Evolutionary conservation across 2,797 vertebrate species (phyloP).

Genomic region (Sibirionetta formosa): DNA sequence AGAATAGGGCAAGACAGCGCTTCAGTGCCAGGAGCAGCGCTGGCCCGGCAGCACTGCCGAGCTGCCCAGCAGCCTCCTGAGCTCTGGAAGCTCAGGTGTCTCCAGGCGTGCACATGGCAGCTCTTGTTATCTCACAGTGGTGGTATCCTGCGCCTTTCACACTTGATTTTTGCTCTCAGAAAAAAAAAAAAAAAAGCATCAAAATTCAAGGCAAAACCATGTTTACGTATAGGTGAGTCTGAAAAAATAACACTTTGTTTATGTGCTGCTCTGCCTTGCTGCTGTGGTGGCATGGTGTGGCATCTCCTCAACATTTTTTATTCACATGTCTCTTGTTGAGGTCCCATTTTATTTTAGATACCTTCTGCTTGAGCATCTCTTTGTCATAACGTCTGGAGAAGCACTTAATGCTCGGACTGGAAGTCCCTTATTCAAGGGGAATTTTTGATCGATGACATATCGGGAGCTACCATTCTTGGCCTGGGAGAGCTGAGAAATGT

Average conservation of each 20-base stretch:
- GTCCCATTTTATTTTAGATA: background rate
- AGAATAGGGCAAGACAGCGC: background rate
- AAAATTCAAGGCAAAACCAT: background rate
- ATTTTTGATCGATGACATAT: slow-evolving; percentile 8
- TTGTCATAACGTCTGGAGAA: background rate
- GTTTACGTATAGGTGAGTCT: background rate
- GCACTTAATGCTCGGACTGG: background rate
- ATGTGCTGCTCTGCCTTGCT: fast-evolving
- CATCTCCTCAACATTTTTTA: background rate
- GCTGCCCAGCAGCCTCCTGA: background rate
- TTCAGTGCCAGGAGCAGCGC: fast-evolving
- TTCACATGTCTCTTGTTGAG: background rate
- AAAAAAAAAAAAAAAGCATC: background rate
- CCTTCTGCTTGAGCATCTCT: background rate
- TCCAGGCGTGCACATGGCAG: slow-evolving; percentile 12
- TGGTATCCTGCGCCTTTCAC: slow-evolving; percentile 14
- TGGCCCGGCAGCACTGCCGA: background rate
- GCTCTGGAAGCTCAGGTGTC: slow-evolving; percentile 49
- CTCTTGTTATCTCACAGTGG: background rate
- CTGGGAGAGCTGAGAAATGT: slow-evolving; percentile 23
- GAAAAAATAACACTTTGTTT: background rate
- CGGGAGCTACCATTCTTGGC: slow-evolving; percentile 25
- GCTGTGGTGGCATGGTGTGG: background rate
- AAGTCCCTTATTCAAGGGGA: background rate
- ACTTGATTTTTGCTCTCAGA: background rate